Conservation (phyloP, 2,113 vertebrate species). For the Lagenorhynchus albirostris region DNA sequence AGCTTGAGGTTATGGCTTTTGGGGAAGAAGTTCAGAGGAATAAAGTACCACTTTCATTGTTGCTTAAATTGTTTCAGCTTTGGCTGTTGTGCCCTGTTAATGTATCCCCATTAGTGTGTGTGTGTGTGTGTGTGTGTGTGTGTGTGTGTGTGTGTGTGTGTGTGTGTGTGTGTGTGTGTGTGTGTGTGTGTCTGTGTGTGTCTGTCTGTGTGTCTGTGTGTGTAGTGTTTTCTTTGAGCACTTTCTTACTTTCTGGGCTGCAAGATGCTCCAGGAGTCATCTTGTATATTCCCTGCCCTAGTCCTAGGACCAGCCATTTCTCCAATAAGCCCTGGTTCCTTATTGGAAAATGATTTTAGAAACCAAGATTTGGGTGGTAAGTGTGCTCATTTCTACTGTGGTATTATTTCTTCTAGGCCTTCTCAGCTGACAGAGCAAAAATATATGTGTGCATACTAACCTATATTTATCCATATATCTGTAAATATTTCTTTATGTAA, state of each 20-base stretch:
- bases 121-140: neutral
- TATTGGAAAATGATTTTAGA: neutral
- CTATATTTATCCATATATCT: neutral
- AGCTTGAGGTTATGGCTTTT: neutral
- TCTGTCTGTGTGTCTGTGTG: neutral
- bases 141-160: neutral
- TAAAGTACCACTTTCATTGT: neutral
- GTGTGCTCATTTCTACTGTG: neutral
- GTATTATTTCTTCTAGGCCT: neutral
- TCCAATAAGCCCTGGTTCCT: neutral
- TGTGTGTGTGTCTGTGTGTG: neutral
- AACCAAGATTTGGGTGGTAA: neutral
- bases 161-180: neutral
- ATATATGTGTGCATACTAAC: neutral
- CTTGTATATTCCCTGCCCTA: neutral
- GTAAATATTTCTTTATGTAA: neutral
- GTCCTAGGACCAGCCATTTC: neutral
- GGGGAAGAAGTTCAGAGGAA: neutral
- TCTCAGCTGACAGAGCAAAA: neutral
- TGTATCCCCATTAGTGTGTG: too few relatives aligned
- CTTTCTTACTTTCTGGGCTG: neutral
- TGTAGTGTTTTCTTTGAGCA: neutral
- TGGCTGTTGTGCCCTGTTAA: neutral
- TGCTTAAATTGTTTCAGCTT: neutral
- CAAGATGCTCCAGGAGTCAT: neutral